A percentile compares a stretch with the other conserved stretches of the same genome.
Conservation (phyloP, 2,113 vertebrate genomes). For the Oplegnathus fasciatus region DNA sequence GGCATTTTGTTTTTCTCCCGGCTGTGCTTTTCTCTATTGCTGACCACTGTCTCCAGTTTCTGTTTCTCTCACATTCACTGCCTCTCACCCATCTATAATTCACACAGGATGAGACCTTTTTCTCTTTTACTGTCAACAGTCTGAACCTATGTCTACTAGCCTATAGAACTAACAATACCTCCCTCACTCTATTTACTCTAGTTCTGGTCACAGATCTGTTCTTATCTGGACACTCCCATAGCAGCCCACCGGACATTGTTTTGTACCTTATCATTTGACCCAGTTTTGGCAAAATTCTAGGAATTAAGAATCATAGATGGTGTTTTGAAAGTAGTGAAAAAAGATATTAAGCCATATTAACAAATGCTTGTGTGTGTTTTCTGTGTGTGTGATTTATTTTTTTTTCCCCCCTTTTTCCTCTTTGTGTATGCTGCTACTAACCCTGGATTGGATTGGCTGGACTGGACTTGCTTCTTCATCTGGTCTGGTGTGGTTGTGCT, state of each 20-base stretch:
- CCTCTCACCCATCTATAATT: conserved; percentile 67
- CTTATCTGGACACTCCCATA: neutral
- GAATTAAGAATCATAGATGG: conserved; percentile 36
- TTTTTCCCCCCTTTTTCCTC: neutral
- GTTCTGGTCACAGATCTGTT: conserved; percentile 24
- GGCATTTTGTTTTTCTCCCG: conserved; percentile 45
- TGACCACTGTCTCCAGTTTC: conserved; percentile 52
- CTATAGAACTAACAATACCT: conserved; percentile 5
- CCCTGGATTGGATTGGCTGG: conserved; percentile 83
- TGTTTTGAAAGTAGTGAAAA: conserved; percentile 59
- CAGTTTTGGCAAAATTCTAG: conserved; percentile 7
- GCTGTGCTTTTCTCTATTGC: conserved; percentile 48
- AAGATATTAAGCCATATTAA: conserved; percentile 71
- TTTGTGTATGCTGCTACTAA: conserved; percentile 81
- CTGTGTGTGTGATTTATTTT: conserved; percentile 29
- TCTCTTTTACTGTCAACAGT: conserved; percentile 35
- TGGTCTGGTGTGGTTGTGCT: conserved; percentile 84
- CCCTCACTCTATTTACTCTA: conserved; percentile 12
- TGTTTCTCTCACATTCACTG: conserved; percentile 48
- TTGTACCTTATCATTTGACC: conserved; percentile 13
- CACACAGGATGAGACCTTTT: conserved; percentile 43
- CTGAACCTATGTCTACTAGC: conserved; percentile 14
- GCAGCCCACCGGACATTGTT: neutral
- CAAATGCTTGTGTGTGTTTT: conserved; percentile 80
- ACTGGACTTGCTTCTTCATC: conserved; percentile 81